A percentile compares a stretch with the other conserved stretches of the same genome.
These are phyloP conservation scores for Agrotis ipsilon DNA, from an alignment of 2,888 invertebrate species.

Conservation along the genomic window DNA sequence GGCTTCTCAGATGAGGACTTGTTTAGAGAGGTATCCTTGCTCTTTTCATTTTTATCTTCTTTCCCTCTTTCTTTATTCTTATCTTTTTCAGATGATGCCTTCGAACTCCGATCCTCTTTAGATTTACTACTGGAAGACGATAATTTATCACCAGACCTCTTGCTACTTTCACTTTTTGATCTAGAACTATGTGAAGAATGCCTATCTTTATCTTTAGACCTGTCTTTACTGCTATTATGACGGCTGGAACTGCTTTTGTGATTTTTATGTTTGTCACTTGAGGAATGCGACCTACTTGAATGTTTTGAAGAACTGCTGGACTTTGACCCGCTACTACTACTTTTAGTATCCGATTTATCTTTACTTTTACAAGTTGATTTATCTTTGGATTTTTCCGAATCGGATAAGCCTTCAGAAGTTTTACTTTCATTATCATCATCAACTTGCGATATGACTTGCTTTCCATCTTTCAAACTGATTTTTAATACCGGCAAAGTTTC, in stretches of 20 bases:
- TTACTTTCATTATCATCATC: slow-evolving; percentile 83
- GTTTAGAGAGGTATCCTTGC: slow-evolving; percentile 74
- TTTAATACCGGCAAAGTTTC: slow-evolving; percentile 89
- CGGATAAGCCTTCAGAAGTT: slow-evolving; percentile 75
- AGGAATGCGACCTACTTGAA: slow-evolving; percentile 84
- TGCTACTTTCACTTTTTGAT: slow-evolving; percentile 83
- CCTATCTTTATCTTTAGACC: slow-evolving; percentile 66
- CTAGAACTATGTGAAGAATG: slow-evolving; percentile 82
- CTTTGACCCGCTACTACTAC: slow-evolving; percentile 74
- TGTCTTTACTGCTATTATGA: slow-evolving; percentile 85
- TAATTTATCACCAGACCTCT: slow-evolving; percentile 76
- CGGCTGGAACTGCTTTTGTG: slow-evolving; percentile 81
- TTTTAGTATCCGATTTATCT: slow-evolving; percentile 89
- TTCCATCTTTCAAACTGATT: slow-evolving; percentile 94
- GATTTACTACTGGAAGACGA: slow-evolving; percentile 80
- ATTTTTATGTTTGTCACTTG: slow-evolving; percentile 85
- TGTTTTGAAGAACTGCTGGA: slow-evolving; percentile 80
- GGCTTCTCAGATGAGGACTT: slow-evolving; percentile 91
- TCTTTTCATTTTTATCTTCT: slow-evolving; percentile 71
- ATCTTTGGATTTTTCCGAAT: slow-evolving; percentile 80
- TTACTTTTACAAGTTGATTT: slow-evolving; percentile 81
- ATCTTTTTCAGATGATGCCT: slow-evolving; percentile 76
- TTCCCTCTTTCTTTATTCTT: slow-evolving; percentile 76
- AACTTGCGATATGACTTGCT: slow-evolving; percentile 93
- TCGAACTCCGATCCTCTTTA: slow-evolving; percentile 78